phyloP scores from a whole-genome alignment of 2,888 invertebrate species.

The Xylophagus ater region DNA sequence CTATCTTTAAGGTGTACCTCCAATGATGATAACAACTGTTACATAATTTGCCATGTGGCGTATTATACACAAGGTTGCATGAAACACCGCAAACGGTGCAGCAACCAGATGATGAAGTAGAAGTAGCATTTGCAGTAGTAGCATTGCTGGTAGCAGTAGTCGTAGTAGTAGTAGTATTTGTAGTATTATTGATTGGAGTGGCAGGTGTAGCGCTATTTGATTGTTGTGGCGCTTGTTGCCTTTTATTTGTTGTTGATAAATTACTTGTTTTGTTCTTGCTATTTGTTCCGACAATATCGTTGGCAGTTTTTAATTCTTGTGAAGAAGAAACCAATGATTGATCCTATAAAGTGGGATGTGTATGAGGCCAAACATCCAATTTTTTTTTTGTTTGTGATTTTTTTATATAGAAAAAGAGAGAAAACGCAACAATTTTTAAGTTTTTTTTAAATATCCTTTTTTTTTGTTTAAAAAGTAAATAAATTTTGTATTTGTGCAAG shows the following conservation, averaged over 20 bases:
- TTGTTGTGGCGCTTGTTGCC: conserved; percentile 18
- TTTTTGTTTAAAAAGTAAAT: too few species aligned
- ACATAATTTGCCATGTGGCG: conserved; percentile 68
- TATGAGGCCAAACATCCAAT: too few species aligned
- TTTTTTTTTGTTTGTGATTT: too few species aligned
- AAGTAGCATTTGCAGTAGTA: conserved; percentile 17
- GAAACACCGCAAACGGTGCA: conserved; percentile 55
- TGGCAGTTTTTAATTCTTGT: conserved; percentile 22
- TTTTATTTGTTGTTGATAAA: conserved; percentile 17
- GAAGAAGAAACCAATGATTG: conserved; percentile 23
- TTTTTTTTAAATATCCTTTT: too few species aligned
- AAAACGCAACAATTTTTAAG: too few species aligned
- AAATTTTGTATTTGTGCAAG: too few species aligned
- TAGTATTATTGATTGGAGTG: conserved; percentile 6
- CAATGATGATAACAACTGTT: conserved; percentile 76
- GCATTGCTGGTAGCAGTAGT: conserved; percentile 11
- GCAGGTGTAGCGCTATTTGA: conserved; percentile 10
- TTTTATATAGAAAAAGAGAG: too few species aligned
- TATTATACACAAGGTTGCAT: conserved; percentile 61
- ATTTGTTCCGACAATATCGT: conserved; percentile 16
- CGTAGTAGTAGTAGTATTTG: conserved; percentile 10
- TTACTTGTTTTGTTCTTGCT: conserved; percentile 20
- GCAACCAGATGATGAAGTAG: conserved; percentile 25
- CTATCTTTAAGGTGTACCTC: conserved; percentile 47
- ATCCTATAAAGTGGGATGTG: conserved; percentile 20